Conservation (phyloP, 2,113 vertebrate genomes). For the Urocolius indicus region DNA sequence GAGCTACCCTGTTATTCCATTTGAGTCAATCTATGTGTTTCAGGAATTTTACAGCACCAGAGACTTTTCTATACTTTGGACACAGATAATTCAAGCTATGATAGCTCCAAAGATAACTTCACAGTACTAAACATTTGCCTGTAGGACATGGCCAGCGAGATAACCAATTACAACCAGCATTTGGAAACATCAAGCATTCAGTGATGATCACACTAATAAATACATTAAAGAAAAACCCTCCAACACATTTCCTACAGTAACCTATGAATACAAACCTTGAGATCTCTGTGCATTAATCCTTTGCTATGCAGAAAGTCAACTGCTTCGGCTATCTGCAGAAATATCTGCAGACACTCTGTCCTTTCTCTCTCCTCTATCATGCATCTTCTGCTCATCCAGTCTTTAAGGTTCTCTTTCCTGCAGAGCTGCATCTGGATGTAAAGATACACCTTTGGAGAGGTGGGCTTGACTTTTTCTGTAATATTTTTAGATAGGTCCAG, state of each 20-base stretch:
- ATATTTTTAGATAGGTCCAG: conserved; percentile 80
- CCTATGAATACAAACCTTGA: conserved; percentile 86
- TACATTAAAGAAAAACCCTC: background rate
- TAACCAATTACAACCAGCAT: background rate
- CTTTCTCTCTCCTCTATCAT: conserved; percentile 87
- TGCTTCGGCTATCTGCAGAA: conserved; percentile 95
- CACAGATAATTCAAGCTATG: background rate
- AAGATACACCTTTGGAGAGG: conserved; percentile 94
- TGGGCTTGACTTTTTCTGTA: conserved; percentile 75
- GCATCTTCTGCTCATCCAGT: conserved; percentile 94
- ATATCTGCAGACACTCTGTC: conserved; percentile 90
- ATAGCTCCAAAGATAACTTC: background rate
- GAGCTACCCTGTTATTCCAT: background rate
- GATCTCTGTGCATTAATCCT: conserved; percentile 98
- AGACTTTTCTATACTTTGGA: background rate
- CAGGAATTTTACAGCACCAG: background rate
- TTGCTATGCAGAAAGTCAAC: conserved; percentile 95
- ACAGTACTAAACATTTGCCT: background rate
- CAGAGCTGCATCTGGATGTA: conserved; percentile 99
- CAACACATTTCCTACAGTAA: background rate
- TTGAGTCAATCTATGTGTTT: background rate
- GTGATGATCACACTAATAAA: background rate
- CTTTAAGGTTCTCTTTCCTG: conserved; percentile 96
- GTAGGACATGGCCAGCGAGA: background rate
- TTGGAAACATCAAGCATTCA: background rate